Conservation (phyloP, 2,113 vertebrate genomes). For the Micronisus gabar region DNA sequence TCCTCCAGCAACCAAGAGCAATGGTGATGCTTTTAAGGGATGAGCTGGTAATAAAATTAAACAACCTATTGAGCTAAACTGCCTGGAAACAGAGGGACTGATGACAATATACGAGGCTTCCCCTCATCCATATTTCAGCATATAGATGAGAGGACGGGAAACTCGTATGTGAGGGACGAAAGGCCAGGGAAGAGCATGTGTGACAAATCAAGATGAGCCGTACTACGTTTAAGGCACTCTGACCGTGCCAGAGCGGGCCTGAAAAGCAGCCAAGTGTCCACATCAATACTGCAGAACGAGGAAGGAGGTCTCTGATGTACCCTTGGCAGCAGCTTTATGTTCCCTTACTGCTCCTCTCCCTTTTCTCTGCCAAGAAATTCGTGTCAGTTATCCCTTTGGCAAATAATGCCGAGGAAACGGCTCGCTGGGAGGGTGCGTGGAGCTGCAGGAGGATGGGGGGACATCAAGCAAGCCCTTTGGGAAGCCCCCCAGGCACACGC, state of each 20-base stretch:
- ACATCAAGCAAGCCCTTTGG: background rate
- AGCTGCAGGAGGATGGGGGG: background rate
- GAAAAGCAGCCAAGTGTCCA: slow-evolving; percentile 20
- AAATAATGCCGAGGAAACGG: background rate
- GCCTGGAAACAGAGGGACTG: background rate
- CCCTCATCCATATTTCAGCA: background rate
- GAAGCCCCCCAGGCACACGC: background rate
- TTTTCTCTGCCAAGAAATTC: slow-evolving; percentile 15
- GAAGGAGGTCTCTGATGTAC: background rate
- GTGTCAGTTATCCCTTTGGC: background rate
- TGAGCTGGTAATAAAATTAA: background rate
- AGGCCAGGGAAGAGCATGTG: background rate
- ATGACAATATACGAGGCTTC: background rate
- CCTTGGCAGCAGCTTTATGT: background rate
- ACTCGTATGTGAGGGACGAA: background rate
- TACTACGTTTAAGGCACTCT: background rate
- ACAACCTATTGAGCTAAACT: background rate
- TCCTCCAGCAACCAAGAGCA: background rate
- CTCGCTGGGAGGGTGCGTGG: background rate
- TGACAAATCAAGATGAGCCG: slow-evolving; percentile 1
- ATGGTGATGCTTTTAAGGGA: background rate
- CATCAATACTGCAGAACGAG: background rate
- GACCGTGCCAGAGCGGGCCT: background rate
- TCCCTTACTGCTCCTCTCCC: background rate
- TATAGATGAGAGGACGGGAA: background rate